Conservation (phyloP, 1,140 invertebrate genomes). For the Chelonus insularis region DNA sequence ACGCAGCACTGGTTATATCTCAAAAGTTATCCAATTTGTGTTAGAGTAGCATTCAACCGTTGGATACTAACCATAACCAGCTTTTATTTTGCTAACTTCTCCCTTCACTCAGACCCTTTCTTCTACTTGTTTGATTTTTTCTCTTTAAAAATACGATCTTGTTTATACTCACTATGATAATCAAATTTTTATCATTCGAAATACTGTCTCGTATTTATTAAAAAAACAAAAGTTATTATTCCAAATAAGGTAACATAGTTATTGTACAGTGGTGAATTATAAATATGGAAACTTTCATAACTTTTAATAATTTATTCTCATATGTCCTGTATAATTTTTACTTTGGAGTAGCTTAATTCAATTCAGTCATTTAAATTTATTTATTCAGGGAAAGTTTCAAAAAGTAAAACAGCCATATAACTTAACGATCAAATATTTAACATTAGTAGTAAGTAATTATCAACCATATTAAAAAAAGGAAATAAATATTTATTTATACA, state of each 20-base stretch:
- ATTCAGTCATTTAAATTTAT: background rate
- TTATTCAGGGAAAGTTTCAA: no score
- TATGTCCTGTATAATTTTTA: background rate
- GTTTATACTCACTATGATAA: no score
- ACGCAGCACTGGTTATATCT: slow-evolving; percentile 53
- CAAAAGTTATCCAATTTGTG: slow-evolving; percentile 59
- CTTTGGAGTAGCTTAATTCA: background rate
- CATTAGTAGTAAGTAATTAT: background rate
- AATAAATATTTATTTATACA: slow-evolving; percentile 32
- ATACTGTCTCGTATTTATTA: no score
- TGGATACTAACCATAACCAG: slow-evolving; percentile 25
- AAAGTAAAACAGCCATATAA: no score
- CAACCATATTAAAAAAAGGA: background rate
- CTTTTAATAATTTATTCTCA: slow-evolving; percentile 8
- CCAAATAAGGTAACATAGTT: slow-evolving; percentile 8
- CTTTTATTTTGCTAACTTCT: background rate
- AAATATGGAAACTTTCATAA: slow-evolving; percentile 12
- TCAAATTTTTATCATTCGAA: no score
- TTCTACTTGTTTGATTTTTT: no score
- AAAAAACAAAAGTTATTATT: slow-evolving; percentile 17
- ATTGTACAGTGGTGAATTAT: slow-evolving; percentile 12
- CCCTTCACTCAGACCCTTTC: background rate
- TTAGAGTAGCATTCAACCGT: slow-evolving; percentile 53
- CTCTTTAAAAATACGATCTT: no score
- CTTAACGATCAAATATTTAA: no score